Evolutionary conservation across 2,888 invertebrate genomes (phyloP), one percentile per base, ranked within the genome.

Genomic region (Leptothorax acervorum): DNA sequence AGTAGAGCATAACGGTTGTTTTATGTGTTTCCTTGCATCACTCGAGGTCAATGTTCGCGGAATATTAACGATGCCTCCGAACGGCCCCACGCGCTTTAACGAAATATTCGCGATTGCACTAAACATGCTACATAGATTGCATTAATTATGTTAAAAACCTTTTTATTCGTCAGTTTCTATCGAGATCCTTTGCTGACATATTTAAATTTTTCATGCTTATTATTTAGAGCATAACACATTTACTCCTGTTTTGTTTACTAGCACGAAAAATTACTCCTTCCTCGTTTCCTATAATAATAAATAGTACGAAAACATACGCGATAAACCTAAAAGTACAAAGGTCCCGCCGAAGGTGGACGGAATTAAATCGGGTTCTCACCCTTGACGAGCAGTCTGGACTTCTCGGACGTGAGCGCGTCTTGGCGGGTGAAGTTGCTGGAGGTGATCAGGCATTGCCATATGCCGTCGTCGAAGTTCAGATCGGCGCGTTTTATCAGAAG

Each of bases 381-480:
- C 94, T 98, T 96, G 48, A 98, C 98, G 86, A 98, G 97, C 76
- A 98, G 95, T 65, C 97, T 96, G 31, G 97, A 97, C 5, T 98
- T 97, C 71, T 97, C 96, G 93, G 98, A 98, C 42, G 98, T 98
- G 86, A 98, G 96, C 18, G 98, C 98, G 95, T 98, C 98, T 86
- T 95, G 94, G 11, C 92, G 87, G 11, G 92, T 93, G 92, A 97
- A 97, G 95, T 98, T 97, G 92, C 98, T 98, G 53, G 98, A 97
- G 15, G 98, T 98, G 89, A 98, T 98, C 95, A 98, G 98, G 94
- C 98, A 98, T 95, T 98, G 98, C 98, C 98, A 98, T 89, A 97
- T 96, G 0, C 98, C 98, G 92, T 98, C 98, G 93, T 98, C 98
- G 86, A 98, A 97, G 93, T 98, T 97, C 78, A 98, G 95, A 53